Evolutionary conservation across 64 coral and sea anemone genomes (phyloP).

Genomic region (Montipora capricornis): DNA sequence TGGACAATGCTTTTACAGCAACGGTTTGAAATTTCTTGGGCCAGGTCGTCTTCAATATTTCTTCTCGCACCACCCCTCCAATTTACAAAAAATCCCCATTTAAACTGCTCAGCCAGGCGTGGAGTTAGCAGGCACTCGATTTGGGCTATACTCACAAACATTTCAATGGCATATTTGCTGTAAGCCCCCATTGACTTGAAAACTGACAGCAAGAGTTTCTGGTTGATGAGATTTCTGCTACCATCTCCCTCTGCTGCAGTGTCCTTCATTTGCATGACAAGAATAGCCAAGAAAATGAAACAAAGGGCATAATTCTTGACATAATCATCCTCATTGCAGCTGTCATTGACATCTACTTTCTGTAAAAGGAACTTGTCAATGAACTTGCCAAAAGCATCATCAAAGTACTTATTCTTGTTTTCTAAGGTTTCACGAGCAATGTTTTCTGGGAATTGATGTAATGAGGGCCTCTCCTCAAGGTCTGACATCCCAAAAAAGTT

Average conservation of each 20-base stretch:
- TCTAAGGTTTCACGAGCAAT: conserved; percentile 10
- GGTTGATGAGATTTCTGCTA: conserved; percentile 55
- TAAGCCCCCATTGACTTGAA: conserved; percentile 73
- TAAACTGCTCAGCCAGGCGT: conserved; percentile 80
- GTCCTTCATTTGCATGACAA: conserved; percentile 82
- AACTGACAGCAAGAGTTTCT: conserved; percentile 68
- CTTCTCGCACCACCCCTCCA: conserved; percentile 63
- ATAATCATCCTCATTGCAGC: conserved; percentile 37
- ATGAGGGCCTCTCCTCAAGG: conserved; percentile 41
- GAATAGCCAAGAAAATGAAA: conserved; percentile 66
- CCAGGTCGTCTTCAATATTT: conserved; percentile 74
- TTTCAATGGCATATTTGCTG: conserved; percentile 85
- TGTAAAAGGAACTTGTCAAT: conserved; percentile 69
- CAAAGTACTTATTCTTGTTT: conserved; percentile 70
- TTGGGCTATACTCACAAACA: conserved; percentile 79
- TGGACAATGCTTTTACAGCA: conserved; percentile 70
- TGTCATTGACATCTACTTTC: conserved; percentile 14
- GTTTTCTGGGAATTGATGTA: conserved; percentile 47
- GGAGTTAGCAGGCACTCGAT: conserved; percentile 76
- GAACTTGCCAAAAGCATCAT: conserved; percentile 57
- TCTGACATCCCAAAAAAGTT: conserved; percentile 73
- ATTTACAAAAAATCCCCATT: conserved; percentile 66
- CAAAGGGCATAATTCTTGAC: conserved; percentile 77
- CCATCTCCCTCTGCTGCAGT: conserved; percentile 74
- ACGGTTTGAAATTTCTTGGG: conserved; percentile 70